Evolutionary conservation across 2,113 vertebrate genomes (phyloP).

Genomic region (Mirounga angustirostris): DNA sequence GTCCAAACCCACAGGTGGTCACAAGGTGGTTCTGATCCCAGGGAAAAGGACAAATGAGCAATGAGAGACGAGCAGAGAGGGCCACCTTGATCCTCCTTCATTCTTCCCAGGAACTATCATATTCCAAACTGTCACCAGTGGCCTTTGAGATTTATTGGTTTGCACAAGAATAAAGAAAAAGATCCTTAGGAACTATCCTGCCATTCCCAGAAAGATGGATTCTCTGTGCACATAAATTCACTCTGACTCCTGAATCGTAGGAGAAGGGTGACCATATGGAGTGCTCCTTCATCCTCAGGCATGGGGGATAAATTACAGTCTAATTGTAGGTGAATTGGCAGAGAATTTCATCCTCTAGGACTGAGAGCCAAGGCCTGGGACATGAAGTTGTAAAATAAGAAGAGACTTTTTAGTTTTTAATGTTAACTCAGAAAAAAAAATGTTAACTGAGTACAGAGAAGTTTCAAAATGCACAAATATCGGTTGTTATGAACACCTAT

Average conservation of each 20-base stretch:
- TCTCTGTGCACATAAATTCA: not conserved
- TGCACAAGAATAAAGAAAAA: not conserved
- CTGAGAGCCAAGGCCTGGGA: not conserved
- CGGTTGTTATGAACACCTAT: not conserved
- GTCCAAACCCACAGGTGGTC: not conserved
- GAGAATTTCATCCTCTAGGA: not conserved
- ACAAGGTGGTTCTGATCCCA: not conserved
- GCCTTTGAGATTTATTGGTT: constrained; percentile 8
- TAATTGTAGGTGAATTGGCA: not conserved
- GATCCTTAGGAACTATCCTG: not conserved
- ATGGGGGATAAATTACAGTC: not conserved
- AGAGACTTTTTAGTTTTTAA: not conserved
- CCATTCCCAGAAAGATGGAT: not conserved
- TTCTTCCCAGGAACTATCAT: not conserved
- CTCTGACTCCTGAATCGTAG: not conserved
- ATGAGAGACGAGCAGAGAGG: not conserved
- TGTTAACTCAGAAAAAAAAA: not conserved
- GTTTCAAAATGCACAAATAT: not conserved
- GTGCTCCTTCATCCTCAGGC: not conserved
- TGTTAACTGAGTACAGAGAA: not conserved
- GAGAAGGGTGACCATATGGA: not conserved
- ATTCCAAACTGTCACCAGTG: not conserved
- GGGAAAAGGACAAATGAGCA: not conserved
- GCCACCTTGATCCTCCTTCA: not conserved
- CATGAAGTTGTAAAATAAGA: not conserved